Evolutionary conservation across 2,888 invertebrate species (phyloP).

Genomic region (Eremobia ochroleuca): DNA sequence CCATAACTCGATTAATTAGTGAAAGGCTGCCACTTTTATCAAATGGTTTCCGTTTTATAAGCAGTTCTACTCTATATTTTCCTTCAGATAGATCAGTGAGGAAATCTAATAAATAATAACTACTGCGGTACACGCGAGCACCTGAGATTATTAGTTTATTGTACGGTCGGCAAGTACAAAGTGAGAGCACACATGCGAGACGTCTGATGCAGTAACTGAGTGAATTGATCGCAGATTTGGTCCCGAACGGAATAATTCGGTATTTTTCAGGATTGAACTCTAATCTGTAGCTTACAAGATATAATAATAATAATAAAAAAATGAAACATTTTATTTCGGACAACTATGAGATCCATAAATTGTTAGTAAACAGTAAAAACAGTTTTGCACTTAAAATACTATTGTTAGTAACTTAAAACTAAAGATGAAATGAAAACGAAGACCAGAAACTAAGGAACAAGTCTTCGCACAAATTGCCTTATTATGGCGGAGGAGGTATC

Average conservation of each 20-base stretch:
- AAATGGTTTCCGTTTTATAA: constrained; percentile 34
- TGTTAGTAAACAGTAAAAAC: too few relatives aligned
- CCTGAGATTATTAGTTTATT: constrained; percentile 37
- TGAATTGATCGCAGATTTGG: background rate
- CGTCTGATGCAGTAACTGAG: background rate
- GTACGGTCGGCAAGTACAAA: constrained; percentile 4
- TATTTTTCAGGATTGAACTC: too few relatives aligned
- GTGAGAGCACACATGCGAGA: constrained; percentile 12
- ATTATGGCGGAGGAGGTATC: too few relatives aligned
- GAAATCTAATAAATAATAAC: constrained; percentile 32
- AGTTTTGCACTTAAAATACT: too few relatives aligned
- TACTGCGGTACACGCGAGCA: constrained; percentile 17
- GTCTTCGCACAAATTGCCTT: too few relatives aligned
- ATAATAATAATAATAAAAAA: too few relatives aligned
- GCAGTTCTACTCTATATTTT: constrained; percentile 28
- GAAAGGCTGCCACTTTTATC: constrained; percentile 13
- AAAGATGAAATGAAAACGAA: too few relatives aligned
- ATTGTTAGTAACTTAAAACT: too few relatives aligned
- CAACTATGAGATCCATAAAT: too few relatives aligned
- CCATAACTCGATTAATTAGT: constrained; percentile 18
- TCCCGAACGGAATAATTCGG: background rate
- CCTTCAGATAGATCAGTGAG: constrained; percentile 33
- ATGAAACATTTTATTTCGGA: too few relatives aligned
- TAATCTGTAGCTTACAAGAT: too few relatives aligned
- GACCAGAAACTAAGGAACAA: too few relatives aligned